phyloP scores from a whole-genome alignment of 2,797 vertebrate genomes.

The Perdix hodgsoniae region DNA sequence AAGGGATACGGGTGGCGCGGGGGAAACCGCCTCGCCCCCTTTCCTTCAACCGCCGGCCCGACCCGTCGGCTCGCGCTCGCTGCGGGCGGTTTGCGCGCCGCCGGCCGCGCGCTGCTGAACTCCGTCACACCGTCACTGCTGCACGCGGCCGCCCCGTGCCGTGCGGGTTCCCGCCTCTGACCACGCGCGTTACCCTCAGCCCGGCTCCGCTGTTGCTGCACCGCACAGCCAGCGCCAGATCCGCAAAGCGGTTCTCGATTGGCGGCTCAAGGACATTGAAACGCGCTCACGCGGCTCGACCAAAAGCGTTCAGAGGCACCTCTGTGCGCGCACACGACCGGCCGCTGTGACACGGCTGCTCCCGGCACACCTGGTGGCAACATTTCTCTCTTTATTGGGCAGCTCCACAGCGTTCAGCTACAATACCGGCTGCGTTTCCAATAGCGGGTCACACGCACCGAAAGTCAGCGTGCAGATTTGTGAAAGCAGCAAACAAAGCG shows the following conservation, averaged over 20 bases:
- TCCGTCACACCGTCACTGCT: background rate
- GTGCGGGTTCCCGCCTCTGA: background rate
- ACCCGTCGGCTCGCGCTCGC: background rate
- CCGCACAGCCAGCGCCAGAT: background rate
- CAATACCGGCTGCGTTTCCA: conserved; percentile 27
- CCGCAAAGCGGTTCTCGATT: background rate
- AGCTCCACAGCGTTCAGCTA: conserved; percentile 19
- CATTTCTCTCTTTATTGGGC: conserved; percentile 63
- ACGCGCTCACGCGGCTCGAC: background rate
- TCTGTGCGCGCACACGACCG: rapidly evolving
- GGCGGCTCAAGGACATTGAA: background rate
- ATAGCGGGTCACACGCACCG: background rate
- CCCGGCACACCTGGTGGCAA: background rate
- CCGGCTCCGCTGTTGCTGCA: background rate
- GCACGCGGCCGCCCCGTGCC: background rate
- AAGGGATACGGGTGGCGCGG: no score
- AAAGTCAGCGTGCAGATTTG: background rate
- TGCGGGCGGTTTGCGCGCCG: no score
- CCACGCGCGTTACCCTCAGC: background rate
- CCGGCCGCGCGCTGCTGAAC: background rate
- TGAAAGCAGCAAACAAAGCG: background rate
- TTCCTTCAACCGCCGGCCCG: rapidly evolving
- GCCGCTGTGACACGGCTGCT: background rate
- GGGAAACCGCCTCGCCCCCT: rapidly evolving
- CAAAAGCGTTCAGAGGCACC: background rate